A percentile compares a stretch with the other conserved stretches of the same genome.
These are phyloP conservation scores for Pseudococcus viburni DNA, from an alignment of 2,888 invertebrate genomes.

Conservation along the genomic window DNA sequence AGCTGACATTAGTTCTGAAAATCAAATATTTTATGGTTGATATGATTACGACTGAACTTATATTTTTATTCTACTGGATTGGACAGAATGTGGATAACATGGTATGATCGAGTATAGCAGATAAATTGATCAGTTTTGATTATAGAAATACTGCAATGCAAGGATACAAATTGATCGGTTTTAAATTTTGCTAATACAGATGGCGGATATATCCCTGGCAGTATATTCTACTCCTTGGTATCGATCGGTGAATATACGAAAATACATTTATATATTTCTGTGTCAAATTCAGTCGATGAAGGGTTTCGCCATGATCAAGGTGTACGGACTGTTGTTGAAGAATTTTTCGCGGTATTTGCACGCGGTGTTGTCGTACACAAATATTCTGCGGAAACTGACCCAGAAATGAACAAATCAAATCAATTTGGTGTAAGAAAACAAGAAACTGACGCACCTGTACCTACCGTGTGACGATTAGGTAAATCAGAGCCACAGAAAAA, in stretches of 20 bases:
- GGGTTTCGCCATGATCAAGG: neutral
- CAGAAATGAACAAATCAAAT: no score
- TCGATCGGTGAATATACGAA: neutral
- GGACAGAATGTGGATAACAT: neutral
- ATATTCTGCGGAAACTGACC: neutral
- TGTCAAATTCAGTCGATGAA: neutral
- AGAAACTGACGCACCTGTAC: no score
- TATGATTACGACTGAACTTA: no score
- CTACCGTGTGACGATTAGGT: no score
- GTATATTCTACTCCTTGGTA: neutral
- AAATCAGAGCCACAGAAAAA: no score
- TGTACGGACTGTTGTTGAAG: neutral
- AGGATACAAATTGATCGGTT: no score
- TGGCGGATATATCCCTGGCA: neutral
- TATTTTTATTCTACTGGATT: neutral
- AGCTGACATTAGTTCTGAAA: no score
- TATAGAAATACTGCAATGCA: neutral
- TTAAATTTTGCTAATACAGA: neutral
- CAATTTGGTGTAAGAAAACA: no score
- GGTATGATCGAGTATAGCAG: neutral
- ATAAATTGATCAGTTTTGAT: neutral
- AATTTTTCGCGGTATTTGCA: neutral
- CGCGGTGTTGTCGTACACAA: neutral
- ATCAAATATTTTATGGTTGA: no score
- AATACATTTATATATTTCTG: neutral